phyloP scores from a whole-genome alignment of 2,888 invertebrate genomes.

The Epinotia brunnichana region DNA sequence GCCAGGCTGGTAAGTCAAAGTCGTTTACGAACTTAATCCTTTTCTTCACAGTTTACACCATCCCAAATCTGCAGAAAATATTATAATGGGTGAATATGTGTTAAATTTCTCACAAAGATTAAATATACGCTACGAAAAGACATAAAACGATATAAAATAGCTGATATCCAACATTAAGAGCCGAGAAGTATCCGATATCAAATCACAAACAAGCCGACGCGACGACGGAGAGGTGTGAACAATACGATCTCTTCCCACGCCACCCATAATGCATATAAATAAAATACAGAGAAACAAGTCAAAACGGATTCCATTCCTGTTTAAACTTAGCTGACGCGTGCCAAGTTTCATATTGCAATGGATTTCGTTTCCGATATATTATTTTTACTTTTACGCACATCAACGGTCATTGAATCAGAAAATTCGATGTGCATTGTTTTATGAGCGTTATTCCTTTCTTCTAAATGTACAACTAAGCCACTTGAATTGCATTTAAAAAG shows the following conservation, averaged over 20 bases:
- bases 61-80: neutral
- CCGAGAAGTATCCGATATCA: constrained; percentile 3
- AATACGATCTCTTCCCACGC: constrained; percentile 34
- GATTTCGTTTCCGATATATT: constrained; percentile 9
- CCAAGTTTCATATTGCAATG: constrained; percentile 23
- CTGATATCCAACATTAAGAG: neutral
- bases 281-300: constrained; percentile 8
- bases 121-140: neutral
- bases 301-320: constrained; percentile 5
- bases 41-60: too few relatives aligned
- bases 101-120: neutral
- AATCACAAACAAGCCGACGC: constrained; percentile 15
- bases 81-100: neutral
- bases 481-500: constrained; percentile 12
- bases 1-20: too few relatives aligned
- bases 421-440: constrained; percentile 38
- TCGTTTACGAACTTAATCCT: too few relatives aligned
- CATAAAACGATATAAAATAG: neutral
- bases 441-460: constrained; percentile 18
- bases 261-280: constrained; percentile 21
- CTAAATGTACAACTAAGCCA: constrained; percentile 24
- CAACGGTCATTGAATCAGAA: constrained; percentile 27
- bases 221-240: constrained; percentile 29
- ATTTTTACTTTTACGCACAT: neutral
- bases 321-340: constrained; percentile 20